Conservation (phyloP, 2,797 vertebrate species). For the Nasua narica region DNA sequence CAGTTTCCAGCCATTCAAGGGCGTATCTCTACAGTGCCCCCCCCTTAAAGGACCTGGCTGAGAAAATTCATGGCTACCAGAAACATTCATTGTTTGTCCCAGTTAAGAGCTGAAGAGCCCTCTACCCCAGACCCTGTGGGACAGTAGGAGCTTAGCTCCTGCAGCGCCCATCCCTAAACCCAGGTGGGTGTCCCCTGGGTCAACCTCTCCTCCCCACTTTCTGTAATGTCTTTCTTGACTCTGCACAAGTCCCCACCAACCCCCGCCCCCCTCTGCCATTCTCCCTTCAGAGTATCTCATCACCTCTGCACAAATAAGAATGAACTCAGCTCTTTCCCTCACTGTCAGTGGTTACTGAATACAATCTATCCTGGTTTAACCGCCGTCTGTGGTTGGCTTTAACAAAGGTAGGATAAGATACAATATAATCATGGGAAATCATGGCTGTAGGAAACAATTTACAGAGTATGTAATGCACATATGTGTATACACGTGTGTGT, state of each 20-base stretch:
- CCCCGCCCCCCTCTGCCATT: not conserved
- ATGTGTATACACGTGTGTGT: not conserved
- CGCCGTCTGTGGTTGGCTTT: not conserved
- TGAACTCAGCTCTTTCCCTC: not conserved
- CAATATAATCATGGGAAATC: not conserved
- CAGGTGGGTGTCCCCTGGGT: too few species aligned
- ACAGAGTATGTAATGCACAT: not conserved
- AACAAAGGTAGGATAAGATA: not conserved
- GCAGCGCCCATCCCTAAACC: rapidly evolving
- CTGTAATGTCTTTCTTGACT: not conserved
- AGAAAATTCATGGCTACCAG: not conserved
- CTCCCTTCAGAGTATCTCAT: not conserved
- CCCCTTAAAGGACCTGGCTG: not conserved
- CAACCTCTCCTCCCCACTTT: not conserved
- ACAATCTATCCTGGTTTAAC: not conserved
- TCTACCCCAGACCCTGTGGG: not conserved
- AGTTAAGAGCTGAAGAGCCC: not conserved
- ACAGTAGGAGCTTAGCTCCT: not conserved
- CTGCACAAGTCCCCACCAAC: not conserved
- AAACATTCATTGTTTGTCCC: not conserved
- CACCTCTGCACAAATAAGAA: not conserved
- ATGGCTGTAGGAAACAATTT: not conserved
- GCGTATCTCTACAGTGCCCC: not conserved
- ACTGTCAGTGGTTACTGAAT: not conserved
- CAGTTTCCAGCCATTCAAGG: not conserved